Evolutionary conservation across 2,888 invertebrate genomes (phyloP).

Genomic region (Drosophila glabriapex): DNA sequence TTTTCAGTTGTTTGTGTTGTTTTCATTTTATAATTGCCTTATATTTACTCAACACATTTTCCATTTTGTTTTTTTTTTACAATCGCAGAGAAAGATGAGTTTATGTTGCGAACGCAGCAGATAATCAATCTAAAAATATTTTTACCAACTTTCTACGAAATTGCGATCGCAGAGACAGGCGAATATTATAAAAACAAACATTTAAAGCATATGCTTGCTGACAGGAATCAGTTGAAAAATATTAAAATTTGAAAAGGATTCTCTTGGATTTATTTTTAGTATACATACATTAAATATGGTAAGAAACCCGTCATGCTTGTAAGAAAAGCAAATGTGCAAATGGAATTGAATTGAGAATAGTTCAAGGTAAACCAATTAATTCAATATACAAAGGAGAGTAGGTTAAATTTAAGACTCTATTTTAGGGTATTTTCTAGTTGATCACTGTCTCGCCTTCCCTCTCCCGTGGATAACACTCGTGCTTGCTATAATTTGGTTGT

Average conservation of each 20-base stretch:
- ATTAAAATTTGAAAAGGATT: background rate
- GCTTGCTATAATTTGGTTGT: conserved; percentile 28
- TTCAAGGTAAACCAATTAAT: background rate
- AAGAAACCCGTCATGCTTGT: background rate
- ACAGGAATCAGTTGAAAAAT: background rate
- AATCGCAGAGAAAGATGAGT: background rate
- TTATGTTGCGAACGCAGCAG: background rate
- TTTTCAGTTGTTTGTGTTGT: background rate
- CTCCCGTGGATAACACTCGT: background rate
- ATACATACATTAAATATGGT: background rate
- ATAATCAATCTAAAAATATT: background rate
- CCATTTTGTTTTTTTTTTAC: background rate
- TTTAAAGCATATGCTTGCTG: background rate
- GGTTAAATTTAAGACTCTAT: too few species aligned
- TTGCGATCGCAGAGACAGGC: background rate
- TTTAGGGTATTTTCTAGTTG: conserved; percentile 23
- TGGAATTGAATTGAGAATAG: background rate
- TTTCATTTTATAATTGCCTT: background rate
- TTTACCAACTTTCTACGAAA: background rate
- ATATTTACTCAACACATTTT: background rate
- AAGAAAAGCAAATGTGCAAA: background rate
- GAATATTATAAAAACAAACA: background rate
- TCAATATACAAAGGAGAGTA: background rate
- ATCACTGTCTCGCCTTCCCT: background rate
- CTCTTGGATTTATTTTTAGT: background rate